Evolutionary conservation across 1,140 invertebrate species (phyloP).

Genomic region (Nomia melanderi): DNA sequence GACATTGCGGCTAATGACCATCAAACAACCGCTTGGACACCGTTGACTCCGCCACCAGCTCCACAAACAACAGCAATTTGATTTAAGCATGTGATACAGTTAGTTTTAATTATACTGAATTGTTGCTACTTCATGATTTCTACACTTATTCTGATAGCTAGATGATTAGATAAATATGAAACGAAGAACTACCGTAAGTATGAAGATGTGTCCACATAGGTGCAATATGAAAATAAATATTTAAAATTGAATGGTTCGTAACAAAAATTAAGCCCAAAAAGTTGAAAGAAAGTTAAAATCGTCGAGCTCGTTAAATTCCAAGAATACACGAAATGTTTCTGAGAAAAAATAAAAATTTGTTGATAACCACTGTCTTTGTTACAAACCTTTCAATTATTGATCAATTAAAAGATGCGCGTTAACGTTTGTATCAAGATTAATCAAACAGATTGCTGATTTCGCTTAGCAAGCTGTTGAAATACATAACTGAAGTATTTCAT

Average conservation of each 20-base stretch:
- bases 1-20: slow-evolving; percentile 56
- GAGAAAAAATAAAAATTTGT: too few relatives aligned
- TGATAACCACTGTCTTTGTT: too few relatives aligned
- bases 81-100: slow-evolving; percentile 44
- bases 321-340: too few relatives aligned
- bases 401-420: background rate
- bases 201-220: background rate
- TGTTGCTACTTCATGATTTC: slow-evolving; percentile 14
- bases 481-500: background rate
- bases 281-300: too few relatives aligned
- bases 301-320: too few relatives aligned
- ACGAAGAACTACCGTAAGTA: background rate
- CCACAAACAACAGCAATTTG: slow-evolving; percentile 78
- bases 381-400: background rate
- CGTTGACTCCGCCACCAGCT: slow-evolving; percentile 74
- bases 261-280: too few relatives aligned
- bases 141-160: slow-evolving; percentile 18
- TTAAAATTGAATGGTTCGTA: too few relatives aligned
- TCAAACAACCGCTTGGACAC: slow-evolving; percentile 70
- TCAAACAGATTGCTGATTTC: background rate
- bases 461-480: background rate
- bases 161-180: background rate
- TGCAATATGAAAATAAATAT: slow-evolving; percentile 30
- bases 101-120: slow-evolving; percentile 9
- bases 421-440: background rate